These are phyloP conservation scores for Euphydryas editha DNA, from an alignment of 2,888 invertebrate species.

Conservation along the genomic window DNA sequence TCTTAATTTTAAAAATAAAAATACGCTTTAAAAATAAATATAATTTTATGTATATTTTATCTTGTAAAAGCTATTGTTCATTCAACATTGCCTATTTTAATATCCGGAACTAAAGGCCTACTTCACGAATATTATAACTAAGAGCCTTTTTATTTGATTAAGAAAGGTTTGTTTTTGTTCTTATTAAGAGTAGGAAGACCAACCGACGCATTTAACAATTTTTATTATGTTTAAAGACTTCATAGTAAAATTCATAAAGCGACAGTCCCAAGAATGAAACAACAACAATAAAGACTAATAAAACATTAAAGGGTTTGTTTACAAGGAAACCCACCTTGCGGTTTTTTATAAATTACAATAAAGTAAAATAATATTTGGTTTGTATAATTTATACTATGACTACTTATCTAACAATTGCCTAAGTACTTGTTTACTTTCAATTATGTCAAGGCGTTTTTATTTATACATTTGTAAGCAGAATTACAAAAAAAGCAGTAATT, in stretches of 20 bases:
- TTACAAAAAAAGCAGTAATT: background rate
- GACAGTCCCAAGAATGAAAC: background rate
- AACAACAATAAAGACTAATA: background rate
- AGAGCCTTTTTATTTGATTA: too few relatives aligned
- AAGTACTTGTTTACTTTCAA: slow-evolving; percentile 32
- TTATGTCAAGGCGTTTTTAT: slow-evolving; percentile 45
- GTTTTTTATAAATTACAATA: slow-evolving; percentile 57
- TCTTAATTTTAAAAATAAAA: background rate
- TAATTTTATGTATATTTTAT: too few relatives aligned
- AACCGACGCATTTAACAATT: too few relatives aligned
- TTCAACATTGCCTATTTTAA: too few relatives aligned
- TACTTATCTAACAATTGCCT: slow-evolving; percentile 15
- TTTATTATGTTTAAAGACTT: too few relatives aligned
- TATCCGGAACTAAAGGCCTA: too few relatives aligned
- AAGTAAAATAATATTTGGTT: slow-evolving; percentile 39
- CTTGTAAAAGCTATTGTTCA: too few relatives aligned
- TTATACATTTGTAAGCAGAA: background rate
- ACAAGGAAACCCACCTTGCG: slow-evolving; percentile 54
- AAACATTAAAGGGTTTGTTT: slow-evolving; percentile 44
- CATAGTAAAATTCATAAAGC: too few relatives aligned
- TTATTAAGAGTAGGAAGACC: too few relatives aligned
- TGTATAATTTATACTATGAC: slow-evolving; percentile 11
- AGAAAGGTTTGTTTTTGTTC: too few relatives aligned
- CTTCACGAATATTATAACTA: too few relatives aligned
- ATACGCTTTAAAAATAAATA: background rate